Base-by-base conservation (phyloP, 2,797 vertebrate genomes). In the Microhierax caerulescens region DNA sequence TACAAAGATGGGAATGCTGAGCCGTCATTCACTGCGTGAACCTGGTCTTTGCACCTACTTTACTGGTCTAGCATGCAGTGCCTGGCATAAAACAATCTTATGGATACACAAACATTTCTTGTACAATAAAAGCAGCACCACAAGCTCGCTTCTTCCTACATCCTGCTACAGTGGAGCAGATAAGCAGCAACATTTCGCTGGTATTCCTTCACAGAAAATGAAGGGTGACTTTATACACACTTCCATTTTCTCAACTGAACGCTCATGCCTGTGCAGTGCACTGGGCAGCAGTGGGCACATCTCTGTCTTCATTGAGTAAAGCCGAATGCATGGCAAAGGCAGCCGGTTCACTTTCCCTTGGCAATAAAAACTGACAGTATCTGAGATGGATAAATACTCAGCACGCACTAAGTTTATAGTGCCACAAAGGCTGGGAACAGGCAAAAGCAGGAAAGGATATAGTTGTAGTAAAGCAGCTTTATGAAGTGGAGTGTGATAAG, bases 1-100 rank as follows among this genome's bases (percentile, higher is more conserved):
- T 69, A 81, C 4, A 75, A 65, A 53, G 59, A 63, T 43, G 32
- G 30, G 37, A 95, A 88, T 76, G 91, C 95, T 88, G 72, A 96
- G 69, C 73, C 56, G 90, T 72, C 85, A 65, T 45, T 91, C 32
- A 14, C 56, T 30, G 43, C 85, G 60, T 15, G 56, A 95, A 64
- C 27, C 59, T 82, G 56, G 56, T 84, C 73, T 93, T 85, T 76
- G 79, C 34, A 75, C 34, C 59, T 45, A 59, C 43, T 54, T 57
- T 75, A 75, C n/a, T 69, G 37, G 47, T 47, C 47, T 47, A 54
- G n/a, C 22, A 59, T 15, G 47, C 88, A 67, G 12, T 18, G 18
- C n/a, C 43, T 56, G 43, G 48, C 30, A 28, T 37, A 43, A 81
- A 85, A 60, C 11, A n/a, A 25, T 39, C 69, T 59, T 20, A 9